Conservation (phyloP, 2,888 invertebrate species). For the Pemphredon lugubris region DNA sequence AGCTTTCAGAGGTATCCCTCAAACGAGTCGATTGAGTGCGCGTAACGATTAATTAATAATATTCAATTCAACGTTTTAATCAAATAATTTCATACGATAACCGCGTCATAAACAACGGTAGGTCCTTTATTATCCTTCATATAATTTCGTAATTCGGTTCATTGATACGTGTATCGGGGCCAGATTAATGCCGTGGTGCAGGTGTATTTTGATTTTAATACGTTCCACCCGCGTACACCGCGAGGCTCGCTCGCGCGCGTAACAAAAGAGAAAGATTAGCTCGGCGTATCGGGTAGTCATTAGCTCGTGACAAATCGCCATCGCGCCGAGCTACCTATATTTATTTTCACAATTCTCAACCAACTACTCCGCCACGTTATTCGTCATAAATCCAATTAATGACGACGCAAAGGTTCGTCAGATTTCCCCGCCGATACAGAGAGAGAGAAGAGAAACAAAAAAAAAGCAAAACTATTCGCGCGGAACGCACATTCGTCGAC, state of each 20-base stretch:
- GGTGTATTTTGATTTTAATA: no score
- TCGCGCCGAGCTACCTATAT: neutral
- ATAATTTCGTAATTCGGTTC: constrained; percentile 21
- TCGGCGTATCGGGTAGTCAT: constrained; percentile 24
- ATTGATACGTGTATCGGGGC: neutral
- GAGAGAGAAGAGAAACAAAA: neutral
- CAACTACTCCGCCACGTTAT: constrained; percentile 1
- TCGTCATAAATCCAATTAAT: constrained; percentile 5
- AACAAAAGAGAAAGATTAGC: constrained; percentile 5
- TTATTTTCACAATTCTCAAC: neutral
- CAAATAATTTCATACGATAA: constrained; percentile 13
- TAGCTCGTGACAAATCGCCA: constrained; percentile 20
- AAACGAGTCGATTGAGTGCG: no score
- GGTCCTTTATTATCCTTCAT: neutral
- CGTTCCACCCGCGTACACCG: no score
- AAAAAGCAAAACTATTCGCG: neutral
- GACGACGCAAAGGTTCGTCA: neutral
- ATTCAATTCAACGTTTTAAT: neutral
- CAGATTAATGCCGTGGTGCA: neutral
- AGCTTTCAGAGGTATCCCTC: neutral
- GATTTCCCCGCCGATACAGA: neutral
- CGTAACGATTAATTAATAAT: neutral
- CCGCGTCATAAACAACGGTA: constrained; percentile 13
- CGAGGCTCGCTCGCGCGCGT: neutral
- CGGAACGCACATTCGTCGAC: neutral